Base-by-base conservation (phyloP, 2,888 invertebrate genomes). In the Melinaea marsaeus region DNA sequence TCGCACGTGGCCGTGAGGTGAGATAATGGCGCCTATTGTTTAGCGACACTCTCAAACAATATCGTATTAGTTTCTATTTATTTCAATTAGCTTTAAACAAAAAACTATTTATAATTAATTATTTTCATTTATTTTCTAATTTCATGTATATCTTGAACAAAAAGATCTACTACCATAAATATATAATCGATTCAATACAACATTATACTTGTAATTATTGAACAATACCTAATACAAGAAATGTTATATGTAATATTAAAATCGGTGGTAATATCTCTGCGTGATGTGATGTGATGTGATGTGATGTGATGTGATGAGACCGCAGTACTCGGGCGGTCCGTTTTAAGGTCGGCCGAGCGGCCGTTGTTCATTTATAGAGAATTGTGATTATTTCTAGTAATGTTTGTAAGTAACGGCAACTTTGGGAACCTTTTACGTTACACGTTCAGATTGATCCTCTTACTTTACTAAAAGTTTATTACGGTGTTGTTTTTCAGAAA, bases 231-330 rank as follows among this genome's bases (percentile, higher is more conserved):
- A 32, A 32, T 32, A 32, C 51, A 32, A 51, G 9, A 9, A 32
- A 32, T 32, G 9, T 32, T 11, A 9, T 13, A 51, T 51, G 13
- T 22, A 51, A 32, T 51, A 51, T 51, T 13, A 32, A 51, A 51
- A 22, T 51, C 13, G 13, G 4, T 51, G 7, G 13, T 51, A 7
- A 22, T 51, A 22, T 13, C 42, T 7, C 42, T 22, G 54, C 57
- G 61, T 22, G 22, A 58, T 58, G 58, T 48, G 32, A 35, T 48
- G 22, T 22, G 22, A 22, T 33, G 48, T 58, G 9, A 60, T 60
- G 63, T 64, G 60, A 64, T 46, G 46, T 13, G 5, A 57, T 64
- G 58, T 57, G 57, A 61, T 47, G 48, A 48, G 42, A 34, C 60
- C 47, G 58, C 37, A 45, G 22, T 37, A 60, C 45, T 51, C 57